Percentiles rank a stretch among this genome's conserved stretches.
These are phyloP conservation scores for Arizona elegans DNA, from an alignment of 2,113 vertebrate genomes.

Conservation along the genomic window DNA sequence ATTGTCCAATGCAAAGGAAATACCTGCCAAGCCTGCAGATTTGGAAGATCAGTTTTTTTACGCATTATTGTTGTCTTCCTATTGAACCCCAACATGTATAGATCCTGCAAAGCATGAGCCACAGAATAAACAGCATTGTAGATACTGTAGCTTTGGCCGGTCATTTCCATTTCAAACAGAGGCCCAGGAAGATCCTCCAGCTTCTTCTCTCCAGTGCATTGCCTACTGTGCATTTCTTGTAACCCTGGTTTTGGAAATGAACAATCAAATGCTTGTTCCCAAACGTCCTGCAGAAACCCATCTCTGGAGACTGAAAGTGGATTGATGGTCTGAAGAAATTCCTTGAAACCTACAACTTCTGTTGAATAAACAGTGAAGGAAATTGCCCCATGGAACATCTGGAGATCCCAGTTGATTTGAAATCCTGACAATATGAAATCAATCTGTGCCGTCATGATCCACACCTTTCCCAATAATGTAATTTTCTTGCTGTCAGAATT, in stretches of 20 bases:
- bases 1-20: not conserved
- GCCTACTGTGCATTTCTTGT: too few species aligned
- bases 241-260: too few species aligned
- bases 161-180: not conserved
- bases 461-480: too few species aligned
- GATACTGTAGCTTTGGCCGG: too few species aligned
- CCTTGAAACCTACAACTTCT: not conserved
- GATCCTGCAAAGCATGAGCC: too few species aligned
- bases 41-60: not conserved
- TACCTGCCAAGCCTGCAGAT: not conserved
- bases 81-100: too few species aligned
- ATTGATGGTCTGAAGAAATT: not conserved
- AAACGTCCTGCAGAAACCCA: not conserved
- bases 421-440: not conserved
- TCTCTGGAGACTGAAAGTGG: not conserved
- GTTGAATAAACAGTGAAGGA: not conserved
- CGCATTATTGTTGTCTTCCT: rapidly evolving
- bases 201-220: not conserved
- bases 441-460: too few species aligned
- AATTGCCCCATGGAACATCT: not conserved
- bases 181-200: not conserved
- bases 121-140: too few species aligned
- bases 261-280: too few species aligned
- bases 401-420: not conserved
- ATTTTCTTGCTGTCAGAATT: too few species aligned